Evolutionary conservation across 2,797 vertebrate genomes (phyloP), one percentile per base, ranked within the genome.

Genomic region (Scomberomorus guttatus): DNA sequence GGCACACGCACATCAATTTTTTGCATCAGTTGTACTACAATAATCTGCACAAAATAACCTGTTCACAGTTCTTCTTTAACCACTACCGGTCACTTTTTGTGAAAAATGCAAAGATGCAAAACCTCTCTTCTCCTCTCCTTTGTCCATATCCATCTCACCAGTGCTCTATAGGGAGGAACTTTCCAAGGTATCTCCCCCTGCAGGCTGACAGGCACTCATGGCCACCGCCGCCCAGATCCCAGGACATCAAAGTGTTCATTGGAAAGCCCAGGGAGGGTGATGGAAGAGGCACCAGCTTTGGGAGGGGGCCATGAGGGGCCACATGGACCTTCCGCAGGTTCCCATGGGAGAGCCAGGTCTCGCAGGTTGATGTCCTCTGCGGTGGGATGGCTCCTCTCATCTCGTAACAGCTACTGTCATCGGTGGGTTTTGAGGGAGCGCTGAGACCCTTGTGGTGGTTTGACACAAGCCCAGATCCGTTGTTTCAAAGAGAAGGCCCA

Each of bases 401-500:
- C 87, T 72, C 77, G 42, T 5, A 77, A 70, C 79, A 62, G 70
- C 46, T 50, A 85, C 90, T 93, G 88, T 93, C 92, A 93, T 91
- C 89, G 24, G 71, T 5, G 50, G 50, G 63, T 52, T 88, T 89
- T 64, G 48, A 88, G 58, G 4, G 46, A 48, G 64, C 7, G 4
- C 74, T 60, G 83, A 87, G 85, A 79, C 60, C 77, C 86, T 89
- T 83, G 68, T 60, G 63, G 68, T 68, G 84, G 65, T 60, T 83
- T 88, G 87, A 87, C 85, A 84, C 78, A 11, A 29, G 63, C 77
- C 64, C 75, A 74, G 87, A 84, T 90, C 73, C 58, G 74, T 67
- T n/a, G 79, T 73, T 91, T 90, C 90, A 91, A 91, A 92, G 91
- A 64, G 52, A 75, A 55, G 69, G 63, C 75, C 76, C 87, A 89